phyloP scores from a whole-genome alignment of 30 jellyfish, hydroid and myxozoan species.

The Hydractinia symbiolongicarpus region DNA sequence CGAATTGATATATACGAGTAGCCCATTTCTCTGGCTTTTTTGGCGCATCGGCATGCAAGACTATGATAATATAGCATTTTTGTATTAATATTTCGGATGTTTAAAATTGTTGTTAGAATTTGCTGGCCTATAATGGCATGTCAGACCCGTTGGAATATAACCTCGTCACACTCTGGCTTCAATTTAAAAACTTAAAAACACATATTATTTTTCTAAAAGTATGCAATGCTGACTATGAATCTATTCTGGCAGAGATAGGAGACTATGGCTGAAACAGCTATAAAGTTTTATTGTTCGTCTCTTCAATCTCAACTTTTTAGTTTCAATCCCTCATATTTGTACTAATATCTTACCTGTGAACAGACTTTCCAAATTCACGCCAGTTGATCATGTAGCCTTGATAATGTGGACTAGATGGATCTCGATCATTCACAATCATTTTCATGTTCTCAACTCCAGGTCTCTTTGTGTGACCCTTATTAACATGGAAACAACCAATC shows the following conservation, averaged over 20 bases:
- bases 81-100: too few species aligned
- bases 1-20: conserved; percentile 26
- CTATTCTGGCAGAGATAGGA: too few species aligned
- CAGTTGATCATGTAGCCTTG: conserved; percentile 44
- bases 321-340: too few species aligned
- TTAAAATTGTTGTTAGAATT: neutral
- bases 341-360: conserved; percentile 46
- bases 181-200: neutral
- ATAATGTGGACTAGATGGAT: conserved; percentile 1
- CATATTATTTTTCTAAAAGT: neutral
- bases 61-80: neutral
- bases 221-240: too few species aligned
- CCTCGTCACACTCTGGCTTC: neutral
- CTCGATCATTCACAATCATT: conserved; percentile 41
- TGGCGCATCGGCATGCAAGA: conserved; percentile 39
- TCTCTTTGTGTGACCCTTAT: neutral
- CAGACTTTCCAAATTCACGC: conserved; percentile 47
- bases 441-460: conserved; percentile 7
- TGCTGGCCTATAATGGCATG: neutral
- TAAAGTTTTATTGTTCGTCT: too few species aligned
- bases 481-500: conserved; percentile 53
- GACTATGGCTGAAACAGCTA: too few species aligned
- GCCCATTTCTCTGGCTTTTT: conserved; percentile 21
- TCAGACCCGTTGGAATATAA: neutral
- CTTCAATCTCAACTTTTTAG: too few species aligned